phyloP scores from a whole-genome alignment of 2,797 vertebrate genomes.

The Pampus argenteus region DNA sequence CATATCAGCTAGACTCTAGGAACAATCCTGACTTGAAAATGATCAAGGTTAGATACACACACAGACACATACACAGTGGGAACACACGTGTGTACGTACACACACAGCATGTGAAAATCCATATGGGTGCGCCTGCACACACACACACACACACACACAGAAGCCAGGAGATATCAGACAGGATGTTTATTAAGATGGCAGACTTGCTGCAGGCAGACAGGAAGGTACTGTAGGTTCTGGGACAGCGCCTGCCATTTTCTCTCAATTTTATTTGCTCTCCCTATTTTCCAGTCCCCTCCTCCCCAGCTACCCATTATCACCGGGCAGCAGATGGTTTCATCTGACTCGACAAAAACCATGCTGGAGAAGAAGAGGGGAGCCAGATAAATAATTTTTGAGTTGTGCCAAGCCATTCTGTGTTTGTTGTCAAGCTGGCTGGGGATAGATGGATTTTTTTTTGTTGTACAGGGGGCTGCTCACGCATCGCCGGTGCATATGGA shows the following conservation, averaged over 20 bases:
- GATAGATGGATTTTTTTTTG: slow-evolving; percentile 18
- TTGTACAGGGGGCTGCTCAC: slow-evolving; percentile 1
- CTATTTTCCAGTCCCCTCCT: slow-evolving; percentile 75
- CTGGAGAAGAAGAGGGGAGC: slow-evolving; percentile 65
- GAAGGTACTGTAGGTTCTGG: slow-evolving; percentile 69
- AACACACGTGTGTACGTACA: slow-evolving; percentile 24
- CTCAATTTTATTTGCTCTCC: slow-evolving; percentile 76
- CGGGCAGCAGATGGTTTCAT: slow-evolving; percentile 84
- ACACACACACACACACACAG: slow-evolving; percentile 17
- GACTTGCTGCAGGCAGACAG: slow-evolving; percentile 64
- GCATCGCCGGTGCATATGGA: slow-evolving; percentile 35
- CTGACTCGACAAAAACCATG: slow-evolving; percentile 79
- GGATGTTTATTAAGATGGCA: slow-evolving; percentile 77
- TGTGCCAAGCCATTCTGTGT: slow-evolving; percentile 70
- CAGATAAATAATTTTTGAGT: slow-evolving; percentile 71
- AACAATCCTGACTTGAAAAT: slow-evolving; percentile 73
- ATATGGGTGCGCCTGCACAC: no score
- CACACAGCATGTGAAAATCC: no score
- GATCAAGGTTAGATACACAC: slow-evolving; percentile 73
- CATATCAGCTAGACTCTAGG: slow-evolving; percentile 53
- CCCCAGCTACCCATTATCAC: slow-evolving; percentile 85
- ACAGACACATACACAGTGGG: slow-evolving; percentile 27
- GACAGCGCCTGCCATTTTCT: slow-evolving; percentile 75
- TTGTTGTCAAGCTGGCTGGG: slow-evolving; percentile 68
- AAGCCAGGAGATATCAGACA: slow-evolving; percentile 56